Evolutionary conservation across 2,797 vertebrate species (phyloP).

Genomic region (Steatocranus sp.): DNA sequence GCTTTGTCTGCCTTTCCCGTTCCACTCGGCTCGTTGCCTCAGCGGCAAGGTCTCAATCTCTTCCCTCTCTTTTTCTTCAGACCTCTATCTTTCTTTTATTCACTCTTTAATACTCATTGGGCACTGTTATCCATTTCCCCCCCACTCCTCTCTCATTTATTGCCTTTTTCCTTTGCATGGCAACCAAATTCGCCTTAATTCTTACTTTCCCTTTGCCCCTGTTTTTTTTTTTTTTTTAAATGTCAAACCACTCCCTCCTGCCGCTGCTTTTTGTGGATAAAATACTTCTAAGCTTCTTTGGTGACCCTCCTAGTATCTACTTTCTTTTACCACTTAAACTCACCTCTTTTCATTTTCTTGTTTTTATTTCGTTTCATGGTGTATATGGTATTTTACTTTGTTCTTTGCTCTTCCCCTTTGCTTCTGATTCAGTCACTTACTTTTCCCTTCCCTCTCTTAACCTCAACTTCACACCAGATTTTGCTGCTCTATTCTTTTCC

Average conservation of each 20-base stretch:
- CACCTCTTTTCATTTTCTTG: constrained; percentile 4
- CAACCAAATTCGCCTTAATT: not conserved
- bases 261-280: not conserved
- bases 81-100: constrained; percentile 40
- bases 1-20: constrained; percentile 67
- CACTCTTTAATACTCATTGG: constrained; percentile 21
- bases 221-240: not conserved
- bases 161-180: constrained; percentile 14
- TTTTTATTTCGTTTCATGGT: not conserved
- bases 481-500: constrained; percentile 9
- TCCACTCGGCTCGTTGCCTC: constrained; percentile 60
- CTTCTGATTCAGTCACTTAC: constrained; percentile 5
- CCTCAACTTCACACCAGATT: constrained; percentile 21
- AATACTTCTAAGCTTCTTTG: not conserved
- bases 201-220: constrained; percentile 2
- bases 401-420: not conserved
- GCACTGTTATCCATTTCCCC: constrained; percentile 1
- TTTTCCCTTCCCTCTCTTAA: constrained; percentile 13
- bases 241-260: constrained; percentile 2
- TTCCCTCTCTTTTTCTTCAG: constrained; percentile 30
- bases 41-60: constrained; percentile 56
- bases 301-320: not conserved
- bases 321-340: constrained; percentile 15
- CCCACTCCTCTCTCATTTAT: not conserved
- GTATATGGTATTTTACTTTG: not conserved